Percentiles rank a stretch among this genome's conserved stretches.
Conservation (phyloP, 2,113 vertebrate species). For the Myrmecophaga tridactyla region DNA sequence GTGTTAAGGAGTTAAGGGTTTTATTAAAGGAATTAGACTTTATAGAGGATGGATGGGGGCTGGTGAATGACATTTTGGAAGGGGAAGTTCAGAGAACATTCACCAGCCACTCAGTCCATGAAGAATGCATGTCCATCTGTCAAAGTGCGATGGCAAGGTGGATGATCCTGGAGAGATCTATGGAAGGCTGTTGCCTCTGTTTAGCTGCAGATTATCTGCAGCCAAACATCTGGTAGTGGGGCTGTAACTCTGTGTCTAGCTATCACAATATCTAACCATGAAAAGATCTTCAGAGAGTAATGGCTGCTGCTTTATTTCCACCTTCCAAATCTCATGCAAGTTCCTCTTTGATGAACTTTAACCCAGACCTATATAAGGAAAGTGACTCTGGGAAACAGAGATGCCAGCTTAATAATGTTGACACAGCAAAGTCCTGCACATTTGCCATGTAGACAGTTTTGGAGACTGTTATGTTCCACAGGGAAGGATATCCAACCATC, state of each 20-base stretch:
- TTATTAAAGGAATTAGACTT: neutral
- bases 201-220: neutral
- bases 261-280: neutral
- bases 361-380: neutral
- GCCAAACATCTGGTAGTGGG: neutral
- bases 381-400: slow-evolving; percentile 11
- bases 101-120: neutral
- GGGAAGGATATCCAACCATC: neutral
- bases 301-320: neutral
- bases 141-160: neutral
- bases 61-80: neutral
- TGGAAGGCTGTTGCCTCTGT: neutral
- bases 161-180: neutral
- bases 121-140: neutral
- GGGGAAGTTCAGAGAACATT: neutral
- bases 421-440: neutral
- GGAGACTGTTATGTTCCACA: neutral
- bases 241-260: neutral
- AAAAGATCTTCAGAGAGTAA: neutral
- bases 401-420: neutral
- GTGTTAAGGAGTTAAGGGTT: neutral
- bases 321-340: neutral
- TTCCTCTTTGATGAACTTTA: neutral
- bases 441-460: neutral
- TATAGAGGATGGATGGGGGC: neutral